Percentiles rank a stretch among this genome's conserved stretches.
Evolutionary conservation across 1,140 invertebrate genomes (phyloP).

Genomic region (Araneus ventricosus): DNA sequence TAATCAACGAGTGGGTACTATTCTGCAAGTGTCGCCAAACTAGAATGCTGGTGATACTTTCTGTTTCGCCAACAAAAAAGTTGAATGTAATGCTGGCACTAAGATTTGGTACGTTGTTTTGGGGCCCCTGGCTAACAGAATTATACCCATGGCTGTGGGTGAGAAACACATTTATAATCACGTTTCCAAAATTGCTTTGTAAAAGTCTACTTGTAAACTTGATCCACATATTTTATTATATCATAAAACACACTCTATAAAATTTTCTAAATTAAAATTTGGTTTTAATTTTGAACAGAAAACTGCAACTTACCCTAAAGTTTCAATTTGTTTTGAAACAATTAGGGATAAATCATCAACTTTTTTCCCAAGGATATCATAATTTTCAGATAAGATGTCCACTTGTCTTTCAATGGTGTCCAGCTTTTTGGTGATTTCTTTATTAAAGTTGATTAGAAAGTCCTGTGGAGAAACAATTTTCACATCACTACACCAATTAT

Average conservation of each 20-base stretch:
- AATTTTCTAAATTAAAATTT: not conserved
- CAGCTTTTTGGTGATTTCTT: slow-evolving; percentile 79
- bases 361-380: slow-evolving; percentile 79
- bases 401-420: slow-evolving; percentile 80
- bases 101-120: too few species aligned
- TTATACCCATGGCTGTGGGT: not conserved
- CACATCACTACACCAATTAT: too few species aligned
- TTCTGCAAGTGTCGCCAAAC: too few species aligned
- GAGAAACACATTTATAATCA: not conserved
- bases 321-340: slow-evolving; percentile 40
- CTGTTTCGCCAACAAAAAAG: too few species aligned
- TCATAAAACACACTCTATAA: not conserved
- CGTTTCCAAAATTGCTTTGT: not conserved
- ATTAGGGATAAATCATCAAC: slow-evolving; percentile 76
- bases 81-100: too few species aligned
- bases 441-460: slow-evolving; percentile 80
- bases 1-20: too few species aligned
- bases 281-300: not conserved
- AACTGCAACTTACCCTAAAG: slow-evolving; percentile 47
- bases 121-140: not conserved
- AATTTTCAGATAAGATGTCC: slow-evolving; percentile 77
- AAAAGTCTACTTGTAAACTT: not conserved
- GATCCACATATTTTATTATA: not conserved
- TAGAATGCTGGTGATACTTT: too few species aligned
- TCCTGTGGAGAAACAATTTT: slow-evolving; percentile 76